Evolutionary conservation across 2,797 vertebrate genomes (phyloP).

Genomic region (Brachymystax lenok): DNA sequence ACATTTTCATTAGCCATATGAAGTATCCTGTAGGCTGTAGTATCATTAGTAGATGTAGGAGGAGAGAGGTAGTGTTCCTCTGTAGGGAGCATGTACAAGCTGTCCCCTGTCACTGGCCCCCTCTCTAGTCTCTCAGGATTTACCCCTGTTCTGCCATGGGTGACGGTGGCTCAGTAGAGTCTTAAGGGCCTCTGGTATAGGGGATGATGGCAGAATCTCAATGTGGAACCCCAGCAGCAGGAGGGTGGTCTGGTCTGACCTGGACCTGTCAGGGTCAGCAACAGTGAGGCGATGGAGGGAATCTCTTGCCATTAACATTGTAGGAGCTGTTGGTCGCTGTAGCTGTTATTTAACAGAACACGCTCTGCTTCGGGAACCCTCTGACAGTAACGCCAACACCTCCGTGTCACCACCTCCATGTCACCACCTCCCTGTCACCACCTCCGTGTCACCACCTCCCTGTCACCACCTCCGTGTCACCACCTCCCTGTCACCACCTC

Average conservation of each 20-base stretch:
- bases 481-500: background rate
- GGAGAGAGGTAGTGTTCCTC: background rate
- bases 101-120: no score
- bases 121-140: conserved; percentile 13
- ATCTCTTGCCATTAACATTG: conserved; percentile 73
- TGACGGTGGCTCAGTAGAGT: conserved; percentile 26
- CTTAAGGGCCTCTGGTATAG: conserved; percentile 5
- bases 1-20: conserved; percentile 51
- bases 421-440: no score
- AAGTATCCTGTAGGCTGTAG: background rate
- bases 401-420: conserved; percentile 30
- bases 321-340: conserved; percentile 64
- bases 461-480: no score
- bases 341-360: conserved; percentile 76
- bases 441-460: background rate
- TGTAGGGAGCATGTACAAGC: background rate
- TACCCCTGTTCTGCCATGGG: background rate
- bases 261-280: conserved; percentile 45
- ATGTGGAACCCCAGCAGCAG: background rate
- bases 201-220: background rate
- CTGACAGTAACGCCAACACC: conserved; percentile 34
- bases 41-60: background rate
- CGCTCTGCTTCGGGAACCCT: conserved; percentile 60
- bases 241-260: conserved; percentile 41
- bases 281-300: conserved; percentile 32